Percentiles rank a stretch among this genome's conserved stretches.
Evolutionary conservation across 2,797 vertebrate species (phyloP).

Genomic region (Amphiprion clarkii): DNA sequence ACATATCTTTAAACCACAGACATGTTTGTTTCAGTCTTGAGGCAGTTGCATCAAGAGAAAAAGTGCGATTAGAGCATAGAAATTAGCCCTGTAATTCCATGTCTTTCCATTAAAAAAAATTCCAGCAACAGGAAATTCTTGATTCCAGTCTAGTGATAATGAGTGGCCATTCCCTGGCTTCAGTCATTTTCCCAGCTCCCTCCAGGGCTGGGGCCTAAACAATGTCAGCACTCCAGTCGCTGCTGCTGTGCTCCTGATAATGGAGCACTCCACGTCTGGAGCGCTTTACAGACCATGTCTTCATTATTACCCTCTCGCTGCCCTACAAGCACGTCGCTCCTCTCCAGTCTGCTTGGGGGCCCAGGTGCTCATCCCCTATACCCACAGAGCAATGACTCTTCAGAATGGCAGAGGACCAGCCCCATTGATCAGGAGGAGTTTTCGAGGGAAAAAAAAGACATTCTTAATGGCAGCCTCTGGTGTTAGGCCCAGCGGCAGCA

Average conservation of each 20-base stretch:
- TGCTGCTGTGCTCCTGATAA: conserved; percentile 75
- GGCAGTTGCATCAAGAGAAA: conserved; percentile 32
- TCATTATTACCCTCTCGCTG: conserved; percentile 78
- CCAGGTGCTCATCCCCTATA: conserved; percentile 75
- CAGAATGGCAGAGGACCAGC: conserved; percentile 63
- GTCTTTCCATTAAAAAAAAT: conserved; percentile 58
- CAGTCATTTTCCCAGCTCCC: conserved; percentile 77
- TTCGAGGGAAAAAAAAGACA: conserved; percentile 41
- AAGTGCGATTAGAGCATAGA: conserved; percentile 21
- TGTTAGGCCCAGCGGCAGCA: conserved; percentile 61
- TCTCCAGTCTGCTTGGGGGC: conserved; percentile 64
- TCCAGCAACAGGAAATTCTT: conserved; percentile 81
- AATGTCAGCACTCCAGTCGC: conserved; percentile 82
- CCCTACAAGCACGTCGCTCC: conserved; percentile 65
- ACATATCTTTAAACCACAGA: conserved; percentile 29
- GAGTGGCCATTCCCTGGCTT: conserved; percentile 76
- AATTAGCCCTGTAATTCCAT: conserved; percentile 19
- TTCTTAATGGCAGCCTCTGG: conserved; percentile 67
- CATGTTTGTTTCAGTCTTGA: conserved; percentile 35
- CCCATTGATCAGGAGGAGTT: conserved; percentile 64
- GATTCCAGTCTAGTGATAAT: conserved; percentile 83
- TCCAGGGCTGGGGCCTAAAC: conserved; percentile 75
- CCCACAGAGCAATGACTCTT: conserved; percentile 76
- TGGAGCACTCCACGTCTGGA: conserved; percentile 78
- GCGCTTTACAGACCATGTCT: conserved; percentile 73